Evolutionary conservation across 1,140 invertebrate genomes (phyloP), one percentile per base, ranked within the genome.

Genomic region (Apis cerana): DNA sequence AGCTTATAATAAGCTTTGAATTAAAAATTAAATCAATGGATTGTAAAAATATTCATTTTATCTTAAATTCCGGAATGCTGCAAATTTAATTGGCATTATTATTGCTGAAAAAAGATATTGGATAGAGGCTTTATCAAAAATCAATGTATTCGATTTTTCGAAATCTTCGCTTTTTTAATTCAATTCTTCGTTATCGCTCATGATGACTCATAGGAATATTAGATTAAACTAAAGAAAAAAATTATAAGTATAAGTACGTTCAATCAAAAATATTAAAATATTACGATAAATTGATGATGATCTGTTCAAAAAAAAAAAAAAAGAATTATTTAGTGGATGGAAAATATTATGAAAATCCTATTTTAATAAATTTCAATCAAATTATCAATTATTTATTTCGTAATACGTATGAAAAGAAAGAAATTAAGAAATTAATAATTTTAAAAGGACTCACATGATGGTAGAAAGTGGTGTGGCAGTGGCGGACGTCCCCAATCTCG

Each of bases 401-500:
- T 0, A 23, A 19, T 27, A 33, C 7, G 10, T 21, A 12, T 8
- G 9, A 15, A 13, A 23, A 43, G 4, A 1, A 59, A 19, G 27
- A 5, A 15, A 3, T 33, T 19, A 19, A 50, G n/a, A n/a, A 43
- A 56, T 43, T 70, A 4, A 43, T 33, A 21, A 12, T 56, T 65
- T 43, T 15, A 77, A 69, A 74, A 50, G 52, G 52, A 92, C 93
- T 94, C 78, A 94, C 93, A 93, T 94, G 92, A 91, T 92, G 92
- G 85, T 92, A 75, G 82, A 90, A 87, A 86, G 90, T 93, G 92
- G 92, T 93, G 92, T 92, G 92, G 92, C 89, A 89, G 82, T 86
- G 89, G 90, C 87, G 90, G 86, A 78, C 79, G 59, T 89, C 85
- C 84, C 82, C 90, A 54, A 68, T 78, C 68, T 65, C 86, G 85